Percentiles rank a stretch among this genome's conserved stretches.
Evolutionary conservation across 2,797 vertebrate genomes (phyloP).

Genomic region (Ceyx erithaca): DNA sequence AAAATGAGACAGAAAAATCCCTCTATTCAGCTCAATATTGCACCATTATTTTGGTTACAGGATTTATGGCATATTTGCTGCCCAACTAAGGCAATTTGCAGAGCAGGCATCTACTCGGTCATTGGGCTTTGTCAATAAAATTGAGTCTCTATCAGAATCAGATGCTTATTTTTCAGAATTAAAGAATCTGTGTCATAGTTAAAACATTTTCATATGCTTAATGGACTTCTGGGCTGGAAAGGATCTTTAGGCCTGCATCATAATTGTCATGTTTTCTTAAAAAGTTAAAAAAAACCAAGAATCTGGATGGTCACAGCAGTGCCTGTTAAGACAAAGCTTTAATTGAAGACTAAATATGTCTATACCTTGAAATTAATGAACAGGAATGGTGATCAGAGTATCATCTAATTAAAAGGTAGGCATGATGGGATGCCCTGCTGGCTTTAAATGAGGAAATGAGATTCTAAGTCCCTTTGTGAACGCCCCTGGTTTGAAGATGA

Average conservation of each 20-base stretch:
- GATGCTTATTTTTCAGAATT: neutral
- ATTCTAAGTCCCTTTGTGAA: conserved; percentile 6
- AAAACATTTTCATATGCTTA: neutral
- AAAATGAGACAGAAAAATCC: neutral
- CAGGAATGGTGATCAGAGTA: conserved; percentile 49
- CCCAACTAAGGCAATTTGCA: neutral
- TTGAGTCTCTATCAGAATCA: neutral
- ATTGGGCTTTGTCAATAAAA: neutral
- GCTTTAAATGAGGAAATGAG: conserved; percentile 36
- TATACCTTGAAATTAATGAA: conserved; percentile 35
- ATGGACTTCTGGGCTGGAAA: neutral
- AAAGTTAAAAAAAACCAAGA: neutral
- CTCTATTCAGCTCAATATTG: neutral
- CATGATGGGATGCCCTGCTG: conserved; percentile 41
- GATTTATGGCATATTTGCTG: neutral
- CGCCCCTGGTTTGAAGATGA: conserved; percentile 12
- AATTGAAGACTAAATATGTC: neutral
- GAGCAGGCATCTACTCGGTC: neutral
- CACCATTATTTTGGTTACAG: neutral
- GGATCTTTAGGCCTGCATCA: neutral
- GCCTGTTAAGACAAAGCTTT: neutral
- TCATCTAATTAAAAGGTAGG: conserved; percentile 62
- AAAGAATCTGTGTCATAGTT: neutral
- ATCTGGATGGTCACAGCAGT: neutral
- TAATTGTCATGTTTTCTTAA: neutral